phyloP scores from a whole-genome alignment of 2,797 vertebrate genomes.

The Trichosurus vulpecula region DNA sequence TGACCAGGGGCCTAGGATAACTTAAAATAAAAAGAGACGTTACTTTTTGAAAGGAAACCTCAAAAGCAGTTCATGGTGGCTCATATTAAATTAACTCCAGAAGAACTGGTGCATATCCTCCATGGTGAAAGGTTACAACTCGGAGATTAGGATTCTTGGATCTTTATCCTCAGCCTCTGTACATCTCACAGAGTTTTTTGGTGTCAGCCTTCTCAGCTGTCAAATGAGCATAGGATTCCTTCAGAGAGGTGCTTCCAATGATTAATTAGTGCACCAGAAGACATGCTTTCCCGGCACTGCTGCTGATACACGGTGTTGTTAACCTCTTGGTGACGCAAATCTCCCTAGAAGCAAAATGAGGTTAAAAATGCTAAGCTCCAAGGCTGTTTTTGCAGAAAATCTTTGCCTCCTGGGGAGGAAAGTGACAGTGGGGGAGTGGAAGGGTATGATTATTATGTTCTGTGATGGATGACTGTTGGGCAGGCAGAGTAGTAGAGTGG shows the following conservation, averaged over 20 bases:
- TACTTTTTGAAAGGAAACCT: conserved; percentile 11
- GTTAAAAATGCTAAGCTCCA: conserved; percentile 4
- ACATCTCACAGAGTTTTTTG: not conserved
- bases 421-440: not conserved
- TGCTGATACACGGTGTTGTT: not conserved
- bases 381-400: not conserved
- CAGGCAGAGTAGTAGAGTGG: not conserved
- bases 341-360: not conserved
- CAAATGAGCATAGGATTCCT: not conserved
- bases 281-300: not conserved
- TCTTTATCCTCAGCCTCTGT: conserved; percentile 9
- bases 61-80: not conserved
- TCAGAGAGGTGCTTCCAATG: conserved; percentile 19
- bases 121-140: conserved; percentile 38
- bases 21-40: not conserved
- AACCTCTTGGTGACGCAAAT: not conserved
- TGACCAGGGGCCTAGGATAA: not conserved
- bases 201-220: not conserved
- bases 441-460: not conserved
- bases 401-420: not conserved
- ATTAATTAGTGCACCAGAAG: not conserved
- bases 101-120: not conserved
- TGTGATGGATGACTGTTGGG: not conserved
- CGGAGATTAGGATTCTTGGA: conserved; percentile 20
- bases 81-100: conserved; percentile 30